Evolutionary conservation across 2,113 vertebrate species (phyloP).

Genomic region (Eidolon helvum): DNA sequence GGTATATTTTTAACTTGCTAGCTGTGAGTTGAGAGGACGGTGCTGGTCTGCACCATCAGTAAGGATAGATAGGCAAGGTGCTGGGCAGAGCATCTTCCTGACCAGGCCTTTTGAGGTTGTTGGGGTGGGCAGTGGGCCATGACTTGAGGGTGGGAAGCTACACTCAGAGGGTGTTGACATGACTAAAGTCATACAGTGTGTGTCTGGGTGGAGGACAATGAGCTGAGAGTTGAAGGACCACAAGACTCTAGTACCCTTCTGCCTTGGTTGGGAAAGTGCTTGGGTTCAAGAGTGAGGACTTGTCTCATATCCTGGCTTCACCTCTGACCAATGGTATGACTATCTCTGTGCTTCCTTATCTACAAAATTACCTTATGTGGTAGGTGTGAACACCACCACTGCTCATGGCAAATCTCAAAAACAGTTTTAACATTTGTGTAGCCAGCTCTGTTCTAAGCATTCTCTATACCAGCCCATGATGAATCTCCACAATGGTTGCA

Average conservation of each 20-base stretch:
- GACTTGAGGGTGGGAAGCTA: neutral
- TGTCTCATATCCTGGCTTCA: neutral
- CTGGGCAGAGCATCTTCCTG: neutral
- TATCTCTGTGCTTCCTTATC: neutral
- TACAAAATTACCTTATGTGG: neutral
- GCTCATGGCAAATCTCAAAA: neutral
- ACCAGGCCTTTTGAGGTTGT: neutral
- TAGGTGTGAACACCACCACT: fast-evolving
- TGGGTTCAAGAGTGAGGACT: neutral
- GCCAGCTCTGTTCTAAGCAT: neutral
- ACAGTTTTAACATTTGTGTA: fast-evolving
- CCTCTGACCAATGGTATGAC: neutral
- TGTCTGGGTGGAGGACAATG: fast-evolving
- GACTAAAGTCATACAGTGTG: neutral
- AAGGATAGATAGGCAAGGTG: neutral
- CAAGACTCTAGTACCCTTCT: neutral
- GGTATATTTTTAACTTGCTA: slow-evolving; percentile 44
- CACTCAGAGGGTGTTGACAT: neutral
- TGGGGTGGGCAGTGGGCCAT: neutral
- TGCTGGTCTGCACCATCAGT: neutral
- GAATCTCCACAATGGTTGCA: neutral
- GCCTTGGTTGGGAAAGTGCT: neutral
- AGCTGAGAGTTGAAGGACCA: neutral
- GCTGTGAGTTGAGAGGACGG: neutral
- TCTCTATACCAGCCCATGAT: neutral